Evolutionary conservation across 2,113 vertebrate genomes (phyloP), one percentile per base, ranked within the genome.

Genomic region (Paracanthobrama guichenoti): DNA sequence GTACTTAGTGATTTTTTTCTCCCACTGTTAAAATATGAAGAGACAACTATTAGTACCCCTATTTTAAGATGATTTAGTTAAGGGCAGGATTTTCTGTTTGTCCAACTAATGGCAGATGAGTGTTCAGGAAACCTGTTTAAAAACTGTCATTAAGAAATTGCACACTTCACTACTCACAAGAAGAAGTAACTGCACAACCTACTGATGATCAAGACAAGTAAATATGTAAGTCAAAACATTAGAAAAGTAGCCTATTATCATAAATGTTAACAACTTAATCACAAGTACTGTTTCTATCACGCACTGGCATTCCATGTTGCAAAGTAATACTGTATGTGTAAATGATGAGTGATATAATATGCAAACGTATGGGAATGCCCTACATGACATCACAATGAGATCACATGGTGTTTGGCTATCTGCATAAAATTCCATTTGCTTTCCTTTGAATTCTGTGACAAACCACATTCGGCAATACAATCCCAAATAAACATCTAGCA

Each of bases 321-420:
- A 71, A 39, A 72, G 42, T 24, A 24, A 46, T 72, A 7, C 39
- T 39, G 39, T 39, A 3, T 7, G 6, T 46, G 22, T 12, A 24
- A 11, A 46, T 46, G 39, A 39, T 69, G 22, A 72, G 39, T 72
- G 22, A 72, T 24, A 14, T 3, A 46, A 42, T 72, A 46, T 46
- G 39, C 39, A n/a, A 44, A 71, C 1, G 62, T 24, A 42, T 2
- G 14, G 46, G 73, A 75, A 26, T 75, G n/a, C 13, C 73, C 48
- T 39, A 72, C 69, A 24, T 31, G 73, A n/a, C 24, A 75, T 53
- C 48, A 53, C 24, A 28, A 53, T 75, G 46, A 75, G 73, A 75
- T 53, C 46, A 50, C 46, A 31, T 75, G 48, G 18, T 75, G 46
- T 67, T n/a, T 12, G 16, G 28, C n/a, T 28, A 67, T 75, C 11